phyloP scores from a whole-genome alignment of 2,797 vertebrate genomes.

The Smutsia temminckii region DNA sequence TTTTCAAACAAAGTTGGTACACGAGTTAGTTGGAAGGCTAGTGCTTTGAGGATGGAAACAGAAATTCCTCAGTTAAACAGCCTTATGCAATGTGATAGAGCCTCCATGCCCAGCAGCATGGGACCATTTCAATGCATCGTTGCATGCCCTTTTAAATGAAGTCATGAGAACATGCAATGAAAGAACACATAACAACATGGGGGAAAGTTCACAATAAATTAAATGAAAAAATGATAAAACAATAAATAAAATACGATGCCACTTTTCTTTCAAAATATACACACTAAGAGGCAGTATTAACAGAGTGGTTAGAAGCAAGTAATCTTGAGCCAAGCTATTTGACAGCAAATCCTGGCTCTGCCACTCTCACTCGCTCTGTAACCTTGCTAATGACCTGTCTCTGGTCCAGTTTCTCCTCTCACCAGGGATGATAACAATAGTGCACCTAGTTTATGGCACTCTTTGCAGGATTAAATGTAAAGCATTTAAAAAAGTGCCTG shows the following conservation, averaged over 20 bases:
- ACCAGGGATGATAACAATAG: too few species aligned
- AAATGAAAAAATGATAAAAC: not conserved
- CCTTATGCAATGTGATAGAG: not conserved
- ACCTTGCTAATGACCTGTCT: not conserved
- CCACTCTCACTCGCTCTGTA: not conserved
- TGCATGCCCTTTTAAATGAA: not conserved
- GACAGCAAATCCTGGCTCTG: not conserved
- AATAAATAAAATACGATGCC: not conserved
- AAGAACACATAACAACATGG: not conserved
- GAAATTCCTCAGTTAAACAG: conserved; percentile 61
- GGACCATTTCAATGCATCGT: not conserved
- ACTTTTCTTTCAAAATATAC: not conserved
- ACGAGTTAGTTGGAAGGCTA: conserved; percentile 64
- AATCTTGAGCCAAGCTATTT: not conserved
- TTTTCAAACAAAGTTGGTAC: conserved; percentile 80
- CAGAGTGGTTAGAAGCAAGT: not conserved
- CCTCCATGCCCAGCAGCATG: not conserved
- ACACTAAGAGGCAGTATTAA: not conserved
- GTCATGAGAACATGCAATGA: not conserved
- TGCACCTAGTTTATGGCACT: not conserved
- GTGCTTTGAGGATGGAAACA: conserved; percentile 47
- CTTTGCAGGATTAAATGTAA: not conserved
- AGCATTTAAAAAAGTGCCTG: not conserved
- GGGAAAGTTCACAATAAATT: not conserved
- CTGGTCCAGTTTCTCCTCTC: not conserved